Evolutionary conservation across 2,113 vertebrate genomes (phyloP), one percentile per base, ranked within the genome.

Genomic region (Pollimyrus isidori): DNA sequence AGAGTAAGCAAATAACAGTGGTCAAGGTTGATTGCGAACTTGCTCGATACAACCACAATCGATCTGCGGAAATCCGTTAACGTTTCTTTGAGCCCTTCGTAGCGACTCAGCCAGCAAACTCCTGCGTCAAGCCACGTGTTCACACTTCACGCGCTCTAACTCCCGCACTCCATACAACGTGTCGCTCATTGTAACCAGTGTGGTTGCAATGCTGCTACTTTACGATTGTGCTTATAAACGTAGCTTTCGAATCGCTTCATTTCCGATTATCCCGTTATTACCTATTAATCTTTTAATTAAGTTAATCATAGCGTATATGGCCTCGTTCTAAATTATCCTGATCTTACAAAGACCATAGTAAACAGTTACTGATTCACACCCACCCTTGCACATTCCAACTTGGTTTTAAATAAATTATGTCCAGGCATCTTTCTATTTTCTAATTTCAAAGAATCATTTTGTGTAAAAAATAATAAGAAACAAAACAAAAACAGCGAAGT

Each of bases 401-500:
- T 88, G 30, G 50, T 80, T 49, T 76, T 9, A 88, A 42, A 53
- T 88, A 42, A 53, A 50, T 88, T 52, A 30, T 30, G 48, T 80
- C 30, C 7, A 21, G 17, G 46, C 35, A 26, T 65, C 46, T 76
- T 50, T 23, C 53, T 80, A 82, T 88, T 88, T 88, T 82, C 48
- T 53, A 65, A 73, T 76, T 76, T 46, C 45, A 49, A 30, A 85
- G 13, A 89, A 86, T 46, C 39, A 46, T 89, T 23, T 2, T 69
- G 42, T 89, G 23, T 48, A 86, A 39, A 69, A 76, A 76, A 26
- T 52, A 85, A 86, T 89, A 62, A 65, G 3, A 65, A 48, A 9
- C 45, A 69, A 89, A 89, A 49, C 1, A 56, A 35, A 86, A 46
- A 21, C 82, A 49, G 83, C n/a, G 11, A 89, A 86, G 53, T 86